Percentiles rank a stretch among this genome's conserved stretches.
Conservation (phyloP, 2,113 vertebrate species). For the Elephantulus edwardii region DNA sequence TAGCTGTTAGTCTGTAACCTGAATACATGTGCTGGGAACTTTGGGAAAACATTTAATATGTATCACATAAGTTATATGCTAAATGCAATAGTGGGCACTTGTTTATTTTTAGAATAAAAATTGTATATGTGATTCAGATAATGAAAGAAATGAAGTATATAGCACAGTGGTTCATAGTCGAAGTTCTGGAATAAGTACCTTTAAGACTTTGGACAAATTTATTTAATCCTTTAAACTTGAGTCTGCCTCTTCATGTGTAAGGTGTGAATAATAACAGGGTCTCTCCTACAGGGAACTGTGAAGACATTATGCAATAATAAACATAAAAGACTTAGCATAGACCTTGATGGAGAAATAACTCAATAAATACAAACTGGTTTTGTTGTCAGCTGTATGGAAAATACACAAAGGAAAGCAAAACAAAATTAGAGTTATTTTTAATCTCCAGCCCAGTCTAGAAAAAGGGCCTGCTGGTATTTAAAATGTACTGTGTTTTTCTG, state of each 20-base stretch:
- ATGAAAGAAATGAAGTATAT: slow-evolving; percentile 34
- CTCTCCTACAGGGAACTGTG: not conserved
- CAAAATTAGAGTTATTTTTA: not conserved
- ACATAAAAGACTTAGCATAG: not conserved
- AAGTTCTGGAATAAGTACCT: not conserved
- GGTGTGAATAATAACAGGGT: not conserved
- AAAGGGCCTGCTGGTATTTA: not conserved
- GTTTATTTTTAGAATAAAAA: slow-evolving; percentile 36
- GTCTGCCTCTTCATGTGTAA: not conserved
- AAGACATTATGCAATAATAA: not conserved
- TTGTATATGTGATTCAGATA: not conserved
- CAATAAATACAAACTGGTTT: not conserved
- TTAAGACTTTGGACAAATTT: not conserved
- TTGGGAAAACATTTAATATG: not conserved
- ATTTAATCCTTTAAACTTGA: slow-evolving; percentile 28
- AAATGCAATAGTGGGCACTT: not conserved
- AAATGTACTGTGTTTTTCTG: not conserved
- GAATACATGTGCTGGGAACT: not conserved
- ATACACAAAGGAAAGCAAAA: not conserved
- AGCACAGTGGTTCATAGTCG: not conserved
- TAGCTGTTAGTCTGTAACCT: not conserved
- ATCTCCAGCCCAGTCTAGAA: not conserved
- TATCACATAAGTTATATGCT: not conserved
- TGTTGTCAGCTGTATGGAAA: not conserved
- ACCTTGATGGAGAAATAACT: slow-evolving; percentile 4